Base-by-base conservation (phyloP, 2,113 vertebrate species). In the Aphyosemion australe region DNA sequence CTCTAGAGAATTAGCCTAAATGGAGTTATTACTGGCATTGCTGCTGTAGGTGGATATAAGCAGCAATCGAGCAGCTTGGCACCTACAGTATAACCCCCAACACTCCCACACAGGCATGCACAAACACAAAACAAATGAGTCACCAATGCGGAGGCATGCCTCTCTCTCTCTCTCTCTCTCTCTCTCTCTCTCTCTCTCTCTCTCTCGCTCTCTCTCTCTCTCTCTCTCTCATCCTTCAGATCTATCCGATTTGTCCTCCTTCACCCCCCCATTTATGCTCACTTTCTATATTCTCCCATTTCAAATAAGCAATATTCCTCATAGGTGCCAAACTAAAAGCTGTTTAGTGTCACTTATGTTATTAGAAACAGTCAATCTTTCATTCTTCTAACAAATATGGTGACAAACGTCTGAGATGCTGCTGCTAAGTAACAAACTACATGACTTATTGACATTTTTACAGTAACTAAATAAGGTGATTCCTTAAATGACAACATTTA, bases 51-150 rank as follows among this genome's bases (percentile, higher is more conserved):
- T 87, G 87, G 88, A 86, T 84, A 57, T 83, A 84, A 87, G 87
- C 76, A 87, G 75, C 83, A 82, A 81, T 47, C 56, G 68, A 85
- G 82, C 84, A 84, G 86, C 88, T 90, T 85, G 83, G 87, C 88
- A 84, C 83, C 83, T 86, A 41, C 53, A 56, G n/a, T 34, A 76
- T 87, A 83, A 83, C 87, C 86, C 80, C 81, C 81, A 79, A 82
- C 80, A 84, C 84, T 78, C 90, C 87, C 82, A 87, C 86, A 86
- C 87, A 87, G 69, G 39, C 78, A 85, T 49, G 80, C 82, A 88
- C 83, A 85, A 86, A 88, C 84, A 87, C 82, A 83, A 86, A 88
- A 88, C 85, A 86, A 89, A 84, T 91, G 86, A 91, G 85, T 91
- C 88, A 91, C 67, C 79, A 72, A 16, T 82, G 86, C 84, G 86